These are phyloP conservation scores for Ophion ellenae DNA, from an alignment of 2,888 invertebrate species.

Conservation along the genomic window DNA sequence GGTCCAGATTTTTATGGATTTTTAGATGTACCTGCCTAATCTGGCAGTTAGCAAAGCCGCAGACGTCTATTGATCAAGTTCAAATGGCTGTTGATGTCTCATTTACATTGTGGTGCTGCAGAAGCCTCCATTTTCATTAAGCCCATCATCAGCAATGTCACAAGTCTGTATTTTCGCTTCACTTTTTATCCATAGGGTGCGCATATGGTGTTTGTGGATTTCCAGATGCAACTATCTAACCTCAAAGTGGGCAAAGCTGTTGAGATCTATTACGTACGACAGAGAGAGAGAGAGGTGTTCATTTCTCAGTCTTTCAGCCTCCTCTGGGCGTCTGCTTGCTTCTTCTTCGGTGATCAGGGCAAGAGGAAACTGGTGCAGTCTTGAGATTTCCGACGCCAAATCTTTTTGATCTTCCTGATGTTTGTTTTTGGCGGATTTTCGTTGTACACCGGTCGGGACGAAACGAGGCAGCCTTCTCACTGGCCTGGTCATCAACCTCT, in stretches of 20 bases:
- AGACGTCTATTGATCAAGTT: not conserved
- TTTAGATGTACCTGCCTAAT: too few relatives aligned
- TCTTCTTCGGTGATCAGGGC: too few relatives aligned
- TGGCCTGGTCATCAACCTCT: not conserved
- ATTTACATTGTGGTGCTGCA: not conserved
- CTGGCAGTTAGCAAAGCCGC: not conserved
- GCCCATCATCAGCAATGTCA: not conserved
- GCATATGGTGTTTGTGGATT: too few relatives aligned
- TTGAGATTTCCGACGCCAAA: too few relatives aligned
- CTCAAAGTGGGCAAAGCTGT: not conserved
- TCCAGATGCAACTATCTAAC: too few relatives aligned
- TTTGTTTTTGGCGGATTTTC: not conserved
- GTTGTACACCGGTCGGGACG: not conserved
- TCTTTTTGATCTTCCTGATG: too few relatives aligned
- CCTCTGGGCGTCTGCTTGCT: not conserved
- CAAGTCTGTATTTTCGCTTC: not conserved
- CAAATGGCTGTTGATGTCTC: not conserved
- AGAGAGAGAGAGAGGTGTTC: too few relatives aligned
- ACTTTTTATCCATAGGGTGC: not conserved
- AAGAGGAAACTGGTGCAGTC: too few relatives aligned
- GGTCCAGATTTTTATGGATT: too few relatives aligned
- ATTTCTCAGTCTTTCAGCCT: too few relatives aligned
- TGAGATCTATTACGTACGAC: not conserved
- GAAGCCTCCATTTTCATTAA: not conserved
- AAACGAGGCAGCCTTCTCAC: too few relatives aligned